Conservation (phyloP, 2,888 invertebrate species). For the Lobophora halterata region DNA sequence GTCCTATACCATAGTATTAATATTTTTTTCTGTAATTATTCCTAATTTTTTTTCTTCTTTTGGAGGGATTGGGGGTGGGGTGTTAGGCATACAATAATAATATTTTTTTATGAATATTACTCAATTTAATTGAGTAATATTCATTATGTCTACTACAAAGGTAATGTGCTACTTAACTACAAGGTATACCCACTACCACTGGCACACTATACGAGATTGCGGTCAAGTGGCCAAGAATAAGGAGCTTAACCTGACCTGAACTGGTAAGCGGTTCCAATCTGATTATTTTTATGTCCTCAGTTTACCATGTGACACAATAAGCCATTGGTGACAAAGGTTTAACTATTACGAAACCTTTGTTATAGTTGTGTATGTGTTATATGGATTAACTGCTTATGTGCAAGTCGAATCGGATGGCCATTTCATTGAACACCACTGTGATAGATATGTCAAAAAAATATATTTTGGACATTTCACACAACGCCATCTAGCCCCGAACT, state of each 20-base stretch:
- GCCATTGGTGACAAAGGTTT: constrained; percentile 28
- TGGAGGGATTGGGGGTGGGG: no score
- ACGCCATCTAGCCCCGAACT: no score
- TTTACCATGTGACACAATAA: constrained; percentile 40
- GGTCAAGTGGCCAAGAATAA: constrained; percentile 62
- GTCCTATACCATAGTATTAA: no score
- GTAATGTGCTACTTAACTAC: not conserved
- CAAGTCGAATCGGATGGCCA: no score
- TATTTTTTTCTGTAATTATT: no score
- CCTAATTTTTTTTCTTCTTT: no score
- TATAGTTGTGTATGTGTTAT: constrained; percentile 3
- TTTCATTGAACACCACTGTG: no score
- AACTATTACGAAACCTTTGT: constrained; percentile 10
- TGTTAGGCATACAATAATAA: no score
- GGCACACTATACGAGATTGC: constrained; percentile 38
- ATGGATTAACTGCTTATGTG: no score
- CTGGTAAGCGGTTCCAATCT: constrained; percentile 54
- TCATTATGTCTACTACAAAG: not conserved
- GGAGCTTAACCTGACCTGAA: constrained; percentile 56
- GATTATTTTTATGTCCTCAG: constrained; percentile 52
- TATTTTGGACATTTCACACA: no score
- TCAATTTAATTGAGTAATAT: not conserved
- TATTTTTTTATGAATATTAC: no score
- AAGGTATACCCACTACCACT: constrained; percentile 2
- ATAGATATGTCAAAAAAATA: no score